A percentile compares a stretch with the other conserved stretches of the same genome.
These are phyloP conservation scores for Solea solea DNA, from an alignment of 2,113 vertebrate species.

Conservation along the genomic window DNA sequence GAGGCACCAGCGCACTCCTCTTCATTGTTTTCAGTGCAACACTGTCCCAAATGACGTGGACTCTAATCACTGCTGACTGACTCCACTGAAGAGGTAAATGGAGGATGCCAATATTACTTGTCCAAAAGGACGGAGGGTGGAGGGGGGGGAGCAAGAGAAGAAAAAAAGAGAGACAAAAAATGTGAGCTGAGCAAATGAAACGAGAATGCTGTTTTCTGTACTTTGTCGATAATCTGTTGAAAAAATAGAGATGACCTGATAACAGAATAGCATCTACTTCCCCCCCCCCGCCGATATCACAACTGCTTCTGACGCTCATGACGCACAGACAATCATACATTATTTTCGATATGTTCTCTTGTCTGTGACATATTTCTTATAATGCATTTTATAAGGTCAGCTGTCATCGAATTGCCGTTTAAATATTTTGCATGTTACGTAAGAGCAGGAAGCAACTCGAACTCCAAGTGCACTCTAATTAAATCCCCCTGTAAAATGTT, in stretches of 20 bases:
- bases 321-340: too few species aligned
- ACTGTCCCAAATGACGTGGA: constrained; percentile 5
- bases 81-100: constrained; percentile 12
- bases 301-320: too few species aligned
- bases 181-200: constrained; percentile 1
- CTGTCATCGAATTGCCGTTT: neutral
- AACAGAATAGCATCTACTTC: too few species aligned
- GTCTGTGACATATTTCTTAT: too few species aligned
- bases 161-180: too few species aligned
- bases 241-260: neutral
- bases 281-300: too few species aligned
- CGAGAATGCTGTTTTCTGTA: neutral
- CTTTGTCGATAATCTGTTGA: neutral
- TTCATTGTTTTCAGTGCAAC: constrained; percentile 43
- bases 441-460: constrained; percentile 7
- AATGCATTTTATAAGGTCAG: neutral
- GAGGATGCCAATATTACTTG: constrained; percentile 30
- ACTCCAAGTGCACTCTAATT: constrained; percentile 14
- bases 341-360: too few species aligned
- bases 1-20: constrained; percentile 11
- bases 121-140: neutral
- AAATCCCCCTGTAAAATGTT: constrained; percentile 3
- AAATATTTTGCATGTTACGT: neutral
- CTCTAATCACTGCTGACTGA: constrained; percentile 24
- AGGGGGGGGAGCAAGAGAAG: neutral